A percentile compares a stretch with the other conserved stretches of the same genome.
Conservation (phyloP, 2,888 invertebrate genomes). For the Rhagonycha fulva region DNA sequence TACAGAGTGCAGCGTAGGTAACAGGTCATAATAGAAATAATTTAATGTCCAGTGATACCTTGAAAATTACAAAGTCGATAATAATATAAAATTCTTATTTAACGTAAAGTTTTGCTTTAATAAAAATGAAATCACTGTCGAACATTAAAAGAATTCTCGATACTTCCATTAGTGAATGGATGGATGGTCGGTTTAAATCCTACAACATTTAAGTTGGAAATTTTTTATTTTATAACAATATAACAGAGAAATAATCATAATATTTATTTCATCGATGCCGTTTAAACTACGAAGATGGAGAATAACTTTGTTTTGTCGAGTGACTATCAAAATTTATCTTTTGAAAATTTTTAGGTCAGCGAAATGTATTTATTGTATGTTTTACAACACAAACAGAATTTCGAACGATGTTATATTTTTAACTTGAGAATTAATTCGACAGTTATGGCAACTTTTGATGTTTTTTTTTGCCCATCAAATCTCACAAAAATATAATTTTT, state of each 20-base stretch:
- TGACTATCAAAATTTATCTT: not conserved
- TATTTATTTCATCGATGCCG: not conserved
- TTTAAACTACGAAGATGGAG: not conserved
- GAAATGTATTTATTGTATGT: not conserved
- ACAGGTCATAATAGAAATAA: too few relatives aligned
- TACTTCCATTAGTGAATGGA: too few relatives aligned
- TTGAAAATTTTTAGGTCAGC: not conserved
- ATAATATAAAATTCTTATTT: too few relatives aligned
- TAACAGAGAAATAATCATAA: not conserved
- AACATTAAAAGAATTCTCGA: too few relatives aligned
- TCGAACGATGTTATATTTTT: not conserved
- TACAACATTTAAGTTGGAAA: too few relatives aligned
- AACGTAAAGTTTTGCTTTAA: too few relatives aligned
- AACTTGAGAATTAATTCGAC: not conserved
- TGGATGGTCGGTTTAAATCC: too few relatives aligned
- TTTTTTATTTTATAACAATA: not conserved
- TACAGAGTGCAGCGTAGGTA: too few relatives aligned
- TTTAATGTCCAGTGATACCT: too few relatives aligned
- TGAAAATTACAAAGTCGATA: too few relatives aligned
- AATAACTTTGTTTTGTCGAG: not conserved
- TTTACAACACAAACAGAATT: not conserved
- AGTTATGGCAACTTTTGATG: not conserved
- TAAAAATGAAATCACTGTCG: too few relatives aligned
- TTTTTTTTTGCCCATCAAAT: not conserved
- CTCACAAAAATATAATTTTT: not conserved